Conservation (phyloP, 2,113 vertebrate genomes). For the Dunckerocampus dactyliophorus region DNA sequence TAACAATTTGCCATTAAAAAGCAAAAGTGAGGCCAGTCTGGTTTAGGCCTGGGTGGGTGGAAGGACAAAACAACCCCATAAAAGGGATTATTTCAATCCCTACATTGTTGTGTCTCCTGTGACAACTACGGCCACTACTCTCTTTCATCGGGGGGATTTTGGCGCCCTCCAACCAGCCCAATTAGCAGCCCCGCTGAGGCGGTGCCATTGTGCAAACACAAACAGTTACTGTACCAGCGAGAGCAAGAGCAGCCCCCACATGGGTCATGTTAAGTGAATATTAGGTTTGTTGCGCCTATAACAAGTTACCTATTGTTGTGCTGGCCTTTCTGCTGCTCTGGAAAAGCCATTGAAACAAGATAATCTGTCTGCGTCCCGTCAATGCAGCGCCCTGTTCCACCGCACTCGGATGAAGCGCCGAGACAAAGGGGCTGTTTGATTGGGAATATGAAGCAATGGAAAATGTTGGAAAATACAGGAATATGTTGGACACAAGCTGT, state of each 20-base stretch:
- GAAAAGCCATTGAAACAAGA: conserved; percentile 72
- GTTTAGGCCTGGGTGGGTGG: not conserved
- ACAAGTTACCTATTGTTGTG: conserved; percentile 73
- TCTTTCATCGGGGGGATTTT: conserved; percentile 46
- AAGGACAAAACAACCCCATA: not conserved
- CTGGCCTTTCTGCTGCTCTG: conserved; percentile 59
- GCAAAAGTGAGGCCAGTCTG: no score
- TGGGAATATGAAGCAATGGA: conserved; percentile 64
- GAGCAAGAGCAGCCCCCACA: conserved; percentile 41
- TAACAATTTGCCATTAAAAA: not conserved
- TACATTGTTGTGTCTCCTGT: conserved; percentile 53
- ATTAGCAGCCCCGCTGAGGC: conserved; percentile 54
- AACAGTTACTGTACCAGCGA: conserved; percentile 60
- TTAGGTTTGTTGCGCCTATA: conserved; percentile 66
- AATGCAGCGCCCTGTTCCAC: conserved; percentile 51
- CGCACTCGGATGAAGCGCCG: conserved; percentile 38
- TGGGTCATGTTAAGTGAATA: conserved; percentile 62
- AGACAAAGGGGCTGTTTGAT: conserved; percentile 70
- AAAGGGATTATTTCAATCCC: conserved; percentile 66
- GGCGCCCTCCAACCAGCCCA: conserved; percentile 52
- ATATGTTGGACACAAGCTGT: conserved; percentile 1
- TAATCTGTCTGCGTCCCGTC: conserved; percentile 69
- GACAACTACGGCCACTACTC: conserved; percentile 44
- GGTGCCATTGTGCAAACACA: conserved; percentile 64
- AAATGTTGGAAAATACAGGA: conserved; percentile 49